Percentiles rank a stretch among this genome's conserved stretches.
Conservation (phyloP, 2,797 vertebrate genomes). For the Lates japonicus region DNA sequence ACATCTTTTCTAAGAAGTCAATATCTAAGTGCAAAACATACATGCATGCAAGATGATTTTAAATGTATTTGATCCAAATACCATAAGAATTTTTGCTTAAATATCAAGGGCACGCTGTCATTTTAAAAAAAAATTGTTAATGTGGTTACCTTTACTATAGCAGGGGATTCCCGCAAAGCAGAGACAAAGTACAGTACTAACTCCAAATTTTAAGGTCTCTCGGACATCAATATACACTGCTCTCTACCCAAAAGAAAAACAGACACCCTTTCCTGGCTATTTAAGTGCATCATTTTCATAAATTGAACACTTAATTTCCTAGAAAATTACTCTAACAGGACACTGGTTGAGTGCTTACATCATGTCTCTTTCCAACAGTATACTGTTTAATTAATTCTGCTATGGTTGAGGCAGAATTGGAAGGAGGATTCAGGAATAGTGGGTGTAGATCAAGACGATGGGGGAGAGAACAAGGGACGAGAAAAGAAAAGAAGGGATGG, state of each 20-base stretch:
- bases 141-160: conserved; percentile 4
- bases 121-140: background rate
- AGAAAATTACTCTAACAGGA: conserved; percentile 58
- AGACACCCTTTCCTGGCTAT: conserved; percentile 11
- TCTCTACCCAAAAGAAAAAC: conserved; percentile 33
- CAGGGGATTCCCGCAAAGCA: conserved; percentile 12
- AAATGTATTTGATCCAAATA: background rate
- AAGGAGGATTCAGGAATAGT: background rate
- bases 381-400: conserved; percentile 62
- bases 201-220: conserved; percentile 31
- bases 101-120: conserved; percentile 8
- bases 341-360: conserved; percentile 31
- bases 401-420: conserved; percentile 14
- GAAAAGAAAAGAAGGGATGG: conserved; percentile 36
- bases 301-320: conserved; percentile 43
- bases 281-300: conserved; percentile 36
- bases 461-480: background rate
- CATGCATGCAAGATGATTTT: background rate
- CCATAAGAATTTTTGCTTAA: background rate
- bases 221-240: conserved; percentile 1
- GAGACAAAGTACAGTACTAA: conserved; percentile 37
- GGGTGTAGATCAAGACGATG: conserved; percentile 12
- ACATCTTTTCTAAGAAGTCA: background rate
- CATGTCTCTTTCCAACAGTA: conserved; percentile 43
- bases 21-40: background rate